Evolutionary conservation across 1,140 invertebrate genomes (phyloP).

Genomic region (Teleopsis dalmanni): DNA sequence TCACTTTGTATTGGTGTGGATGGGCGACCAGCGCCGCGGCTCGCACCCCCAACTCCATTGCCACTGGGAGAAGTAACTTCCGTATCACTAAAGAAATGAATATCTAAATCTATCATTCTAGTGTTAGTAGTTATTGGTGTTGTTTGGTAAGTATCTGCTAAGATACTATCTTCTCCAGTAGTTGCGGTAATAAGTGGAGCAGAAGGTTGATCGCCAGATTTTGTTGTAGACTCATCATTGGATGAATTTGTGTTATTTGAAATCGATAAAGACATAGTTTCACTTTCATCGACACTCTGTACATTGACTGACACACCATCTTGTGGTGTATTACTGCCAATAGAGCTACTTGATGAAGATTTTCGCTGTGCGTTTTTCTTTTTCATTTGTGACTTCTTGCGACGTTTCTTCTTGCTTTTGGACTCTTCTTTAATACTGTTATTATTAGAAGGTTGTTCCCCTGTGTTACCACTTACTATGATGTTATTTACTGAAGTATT

Average conservation of each 20-base stretch:
- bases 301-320: slow-evolving; percentile 13
- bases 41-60: slow-evolving; percentile 15
- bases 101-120: slow-evolving; percentile 51
- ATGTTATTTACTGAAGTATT: slow-evolving; percentile 3
- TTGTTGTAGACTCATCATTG: slow-evolving; percentile 25
- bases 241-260: slow-evolving; percentile 24
- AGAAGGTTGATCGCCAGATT: slow-evolving; percentile 16
- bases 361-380: slow-evolving; percentile 68
- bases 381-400: slow-evolving; percentile 69
- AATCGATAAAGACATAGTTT: slow-evolving; percentile 9
- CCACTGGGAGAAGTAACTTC: slow-evolving; percentile 52
- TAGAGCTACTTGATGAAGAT: slow-evolving; percentile 49
- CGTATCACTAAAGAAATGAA: slow-evolving; percentile 88
- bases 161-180: slow-evolving; percentile 25
- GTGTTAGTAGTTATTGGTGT: slow-evolving; percentile 15
- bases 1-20: slow-evolving; percentile 85
- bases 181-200: slow-evolving; percentile 25
- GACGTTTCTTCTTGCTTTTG: slow-evolving; percentile 62
- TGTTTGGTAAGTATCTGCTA: slow-evolving; percentile 18
- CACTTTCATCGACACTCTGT: slow-evolving; percentile 17
- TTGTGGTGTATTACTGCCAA: slow-evolving; percentile 26
- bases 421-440: slow-evolving; percentile 38
- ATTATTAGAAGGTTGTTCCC: slow-evolving; percentile 21
- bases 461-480: slow-evolving; percentile 6
- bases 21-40: slow-evolving; percentile 52